Evolutionary conservation across 2,113 vertebrate species (phyloP).

Genomic region (Muscicapa adusta): DNA sequence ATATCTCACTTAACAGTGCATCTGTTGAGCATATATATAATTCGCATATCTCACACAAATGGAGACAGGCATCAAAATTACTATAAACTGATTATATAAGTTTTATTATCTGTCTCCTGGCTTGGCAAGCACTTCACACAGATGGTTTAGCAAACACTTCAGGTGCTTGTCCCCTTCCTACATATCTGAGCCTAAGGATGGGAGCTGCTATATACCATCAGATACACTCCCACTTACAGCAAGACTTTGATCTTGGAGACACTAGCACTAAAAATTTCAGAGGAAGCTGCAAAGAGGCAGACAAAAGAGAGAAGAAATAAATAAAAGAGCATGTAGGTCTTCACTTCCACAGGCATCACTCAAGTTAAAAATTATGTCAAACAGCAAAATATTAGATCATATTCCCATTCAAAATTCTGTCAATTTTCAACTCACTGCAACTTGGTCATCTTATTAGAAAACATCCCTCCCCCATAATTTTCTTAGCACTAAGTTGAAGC

Average conservation of each 20-base stretch:
- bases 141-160: not conserved
- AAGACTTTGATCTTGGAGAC: not conserved
- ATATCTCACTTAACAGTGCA: not conserved
- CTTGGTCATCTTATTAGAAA: not conserved
- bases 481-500: not conserved
- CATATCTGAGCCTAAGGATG: not conserved
- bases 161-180: not conserved
- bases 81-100: not conserved
- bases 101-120: not conserved
- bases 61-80: not conserved
- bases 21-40: not conserved
- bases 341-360: not conserved
- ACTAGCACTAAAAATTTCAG: not conserved
- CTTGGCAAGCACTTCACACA: not conserved
- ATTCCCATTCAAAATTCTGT: not conserved
- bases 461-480: rapidly evolving
- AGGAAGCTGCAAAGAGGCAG: not conserved
- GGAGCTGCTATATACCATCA: not conserved
- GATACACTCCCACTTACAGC: not conserved
- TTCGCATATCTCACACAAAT: not conserved
- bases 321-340: not conserved
- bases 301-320: not conserved
- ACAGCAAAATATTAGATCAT: not conserved
- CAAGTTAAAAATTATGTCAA: not conserved
- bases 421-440: not conserved